Base-by-base conservation (phyloP, 2,797 vertebrate genomes). In the Phrynocephalus guinanensis region DNA sequence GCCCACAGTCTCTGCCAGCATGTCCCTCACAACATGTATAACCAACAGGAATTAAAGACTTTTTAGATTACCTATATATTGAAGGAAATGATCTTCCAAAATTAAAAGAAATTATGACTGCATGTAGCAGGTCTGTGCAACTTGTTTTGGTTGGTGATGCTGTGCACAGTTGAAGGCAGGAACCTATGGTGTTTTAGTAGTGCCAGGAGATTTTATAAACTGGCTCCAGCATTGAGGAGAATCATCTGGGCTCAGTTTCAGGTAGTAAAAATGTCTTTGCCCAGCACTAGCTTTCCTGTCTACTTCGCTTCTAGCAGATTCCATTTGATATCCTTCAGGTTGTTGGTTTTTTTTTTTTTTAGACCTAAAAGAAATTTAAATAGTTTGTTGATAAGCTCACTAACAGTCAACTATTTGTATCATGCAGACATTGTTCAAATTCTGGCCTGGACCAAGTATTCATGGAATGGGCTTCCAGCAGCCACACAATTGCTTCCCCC, bases 401-500 rank as follows among this genome's bases (percentile, higher is more conserved):
- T 28, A 72, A 75, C 5, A 71, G 16, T 16, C 1, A 87, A 3
- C 78, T 63, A 1, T 84, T 86, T 79, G 88, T 67, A 84, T 2
- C 52, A 15, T 75, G 0, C 3, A 67, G 5, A 30, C 71, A 75
- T 67, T 81, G 0, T 38, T n/a, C 76, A 44, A 71, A 1, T 38
- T 83, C 7, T 90, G 79, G 44, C 63, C n/a, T 8, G 77, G 66
- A 24, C 80, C 60, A 44, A 82, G 76, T n/a, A 87, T 87, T 63
- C 10, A 72, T 70, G 33, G 28, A 91, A 88, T 1, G 50, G 1
- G 83, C 30, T 26, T 60, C 0, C 60, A 83, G 66, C 72, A 70
- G 52, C 79, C 71, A 75, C 56, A 63, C 60, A 50, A 26, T 24
- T 15, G 10, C 70, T 8, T 84, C 33, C 10, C 18, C 38, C 76